phyloP scores from a whole-genome alignment of 2,888 invertebrate genomes.

The Cephonodes hylas region DNA sequence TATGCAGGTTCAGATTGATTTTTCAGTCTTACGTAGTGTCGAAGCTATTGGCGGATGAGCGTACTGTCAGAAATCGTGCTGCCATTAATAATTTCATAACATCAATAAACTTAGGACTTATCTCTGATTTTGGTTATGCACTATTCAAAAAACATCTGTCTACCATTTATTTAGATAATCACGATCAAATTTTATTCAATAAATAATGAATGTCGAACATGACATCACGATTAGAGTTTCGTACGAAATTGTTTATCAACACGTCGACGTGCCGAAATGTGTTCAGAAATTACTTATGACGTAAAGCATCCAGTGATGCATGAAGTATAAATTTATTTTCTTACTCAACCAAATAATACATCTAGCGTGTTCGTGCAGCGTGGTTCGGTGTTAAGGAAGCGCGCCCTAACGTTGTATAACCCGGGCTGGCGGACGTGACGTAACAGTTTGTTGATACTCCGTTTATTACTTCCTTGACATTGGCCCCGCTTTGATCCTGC shows the following conservation, averaged over 20 bases:
- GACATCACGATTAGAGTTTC: background rate
- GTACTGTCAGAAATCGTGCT: no score
- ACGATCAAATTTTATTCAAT: background rate
- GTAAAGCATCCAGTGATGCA: background rate
- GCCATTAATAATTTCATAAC: no score
- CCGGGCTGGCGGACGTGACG: background rate
- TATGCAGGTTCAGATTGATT: no score
- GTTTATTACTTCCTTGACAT: constrained; percentile 11
- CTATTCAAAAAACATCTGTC: no score
- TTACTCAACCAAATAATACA: background rate
- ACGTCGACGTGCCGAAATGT: background rate
- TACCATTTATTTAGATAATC: background rate
- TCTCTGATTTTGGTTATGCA: no score
- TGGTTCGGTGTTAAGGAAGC: background rate
- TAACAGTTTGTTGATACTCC: constrained; percentile 1
- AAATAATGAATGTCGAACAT: background rate
- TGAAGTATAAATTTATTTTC: background rate
- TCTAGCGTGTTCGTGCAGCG: background rate
- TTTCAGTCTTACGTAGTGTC: no score
- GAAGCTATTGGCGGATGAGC: no score
- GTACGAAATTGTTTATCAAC: background rate
- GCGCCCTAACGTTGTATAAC: background rate
- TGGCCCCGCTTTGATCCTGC: constrained; percentile 8
- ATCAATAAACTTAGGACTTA: no score
- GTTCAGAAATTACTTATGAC: background rate